phyloP scores from a whole-genome alignment of 2,888 invertebrate species.

The Hyposoter dolosus region DNA sequence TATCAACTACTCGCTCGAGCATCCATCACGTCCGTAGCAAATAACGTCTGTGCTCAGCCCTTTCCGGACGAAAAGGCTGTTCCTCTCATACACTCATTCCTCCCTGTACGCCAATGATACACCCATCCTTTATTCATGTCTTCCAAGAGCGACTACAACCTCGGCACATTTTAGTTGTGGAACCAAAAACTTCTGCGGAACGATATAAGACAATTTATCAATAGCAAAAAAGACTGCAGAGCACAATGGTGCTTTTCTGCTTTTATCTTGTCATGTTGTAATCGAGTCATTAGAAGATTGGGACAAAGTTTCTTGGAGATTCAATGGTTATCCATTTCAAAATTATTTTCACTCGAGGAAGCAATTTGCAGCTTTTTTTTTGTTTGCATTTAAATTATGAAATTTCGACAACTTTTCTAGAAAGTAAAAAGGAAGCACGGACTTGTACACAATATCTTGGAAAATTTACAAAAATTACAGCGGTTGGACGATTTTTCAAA shows the following conservation, averaged over 20 bases:
- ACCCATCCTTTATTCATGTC: constrained; percentile 44
- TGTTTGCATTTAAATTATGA: too few relatives aligned
- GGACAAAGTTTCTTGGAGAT: too few relatives aligned
- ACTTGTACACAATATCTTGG: too few relatives aligned
- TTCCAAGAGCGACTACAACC: constrained; percentile 35
- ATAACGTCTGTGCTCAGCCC: constrained; percentile 52
- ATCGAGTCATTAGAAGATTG: not conserved
- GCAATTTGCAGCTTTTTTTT: too few relatives aligned
- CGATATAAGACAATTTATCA: constrained; percentile 35
- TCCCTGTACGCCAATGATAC: constrained; percentile 56
- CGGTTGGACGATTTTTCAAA: too few relatives aligned
- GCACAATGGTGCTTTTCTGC: not conserved
- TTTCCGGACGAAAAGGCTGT: not conserved
- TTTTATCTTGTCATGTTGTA: not conserved
- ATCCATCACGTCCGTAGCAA: constrained; percentile 65
- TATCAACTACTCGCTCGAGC: constrained; percentile 70
- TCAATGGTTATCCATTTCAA: too few relatives aligned
- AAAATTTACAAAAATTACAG: too few relatives aligned
- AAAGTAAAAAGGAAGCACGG: too few relatives aligned
- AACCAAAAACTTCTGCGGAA: constrained; percentile 3
- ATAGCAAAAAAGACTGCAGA: not conserved
- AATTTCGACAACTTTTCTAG: too few relatives aligned
- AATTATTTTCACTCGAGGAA: too few relatives aligned
- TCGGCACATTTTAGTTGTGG: not conserved
- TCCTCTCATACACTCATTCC: constrained; percentile 67